phyloP scores from a whole-genome alignment of 2,113 vertebrate species.

The Eudorcas thomsonii region DNA sequence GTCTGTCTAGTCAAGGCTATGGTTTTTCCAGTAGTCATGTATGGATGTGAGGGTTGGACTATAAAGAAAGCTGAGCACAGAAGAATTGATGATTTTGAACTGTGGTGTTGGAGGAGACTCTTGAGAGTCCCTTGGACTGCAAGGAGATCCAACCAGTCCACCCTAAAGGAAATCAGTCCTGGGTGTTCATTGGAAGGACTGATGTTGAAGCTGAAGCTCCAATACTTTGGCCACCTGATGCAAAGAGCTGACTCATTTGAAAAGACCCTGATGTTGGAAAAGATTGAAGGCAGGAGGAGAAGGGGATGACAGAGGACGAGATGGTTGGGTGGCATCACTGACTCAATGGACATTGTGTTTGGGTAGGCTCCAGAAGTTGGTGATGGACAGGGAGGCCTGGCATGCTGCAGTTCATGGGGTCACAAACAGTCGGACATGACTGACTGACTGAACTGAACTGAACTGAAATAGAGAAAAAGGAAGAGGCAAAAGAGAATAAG shows the following conservation, averaged over 20 bases:
- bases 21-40: neutral
- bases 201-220: neutral
- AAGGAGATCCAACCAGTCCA: neutral
- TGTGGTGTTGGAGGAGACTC: neutral
- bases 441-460: neutral
- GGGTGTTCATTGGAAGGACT: neutral
- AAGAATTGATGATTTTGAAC: neutral
- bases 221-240: neutral
- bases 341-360: neutral
- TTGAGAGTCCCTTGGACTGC: neutral
- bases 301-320: accelerated
- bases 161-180: neutral
- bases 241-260: neutral
- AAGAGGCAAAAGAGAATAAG: neutral
- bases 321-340: neutral
- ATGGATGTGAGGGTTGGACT: neutral
- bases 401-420: neutral
- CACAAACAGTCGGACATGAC: neutral
- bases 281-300: neutral
- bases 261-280: neutral
- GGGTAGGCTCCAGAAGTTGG: neutral
- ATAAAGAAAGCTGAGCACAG: accelerated
- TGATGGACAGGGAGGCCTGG: neutral
- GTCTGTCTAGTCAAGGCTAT: neutral
- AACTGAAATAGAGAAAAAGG: neutral